phyloP scores from a whole-genome alignment of 2,888 invertebrate species.

The Reticulitermes lucifugus region DNA sequence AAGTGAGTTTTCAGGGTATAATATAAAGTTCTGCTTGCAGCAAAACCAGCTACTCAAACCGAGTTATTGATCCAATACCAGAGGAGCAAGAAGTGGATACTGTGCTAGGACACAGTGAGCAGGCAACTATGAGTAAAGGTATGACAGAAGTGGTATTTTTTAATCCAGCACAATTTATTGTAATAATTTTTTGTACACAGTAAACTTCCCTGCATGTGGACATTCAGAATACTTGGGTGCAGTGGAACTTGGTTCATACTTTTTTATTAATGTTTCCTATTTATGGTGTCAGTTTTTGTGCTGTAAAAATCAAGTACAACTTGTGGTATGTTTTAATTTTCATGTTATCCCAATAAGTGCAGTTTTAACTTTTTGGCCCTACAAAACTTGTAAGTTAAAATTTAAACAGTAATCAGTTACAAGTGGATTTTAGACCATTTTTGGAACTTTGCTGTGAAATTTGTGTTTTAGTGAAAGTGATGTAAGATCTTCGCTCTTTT shows the following conservation, averaged over 20 bases:
- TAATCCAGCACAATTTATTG: background rate
- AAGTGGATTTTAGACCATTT: too few relatives aligned
- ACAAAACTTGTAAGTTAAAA: too few relatives aligned
- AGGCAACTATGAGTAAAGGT: background rate
- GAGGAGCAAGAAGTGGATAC: conserved; percentile 13
- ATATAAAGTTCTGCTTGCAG: background rate
- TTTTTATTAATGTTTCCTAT: background rate
- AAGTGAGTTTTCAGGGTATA: too few relatives aligned
- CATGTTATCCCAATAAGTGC: too few relatives aligned
- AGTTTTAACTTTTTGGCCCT: too few relatives aligned
- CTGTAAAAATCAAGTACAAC: background rate
- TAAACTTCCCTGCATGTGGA: background rate
- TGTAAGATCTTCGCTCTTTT: too few relatives aligned
- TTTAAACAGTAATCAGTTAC: too few relatives aligned
- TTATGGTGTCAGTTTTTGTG: background rate
- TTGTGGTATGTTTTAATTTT: background rate
- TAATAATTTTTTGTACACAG: background rate
- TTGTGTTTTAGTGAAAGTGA: too few relatives aligned
- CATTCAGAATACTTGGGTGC: background rate
- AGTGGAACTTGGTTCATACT: background rate
- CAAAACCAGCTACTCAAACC: conserved; percentile 13
- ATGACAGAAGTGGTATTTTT: background rate
- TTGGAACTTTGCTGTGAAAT: too few relatives aligned
- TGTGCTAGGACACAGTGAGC: background rate
- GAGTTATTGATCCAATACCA: conserved; percentile 27